phyloP scores from a whole-genome alignment of 2,888 invertebrate species.

The Dicyrtoma fusca region DNA sequence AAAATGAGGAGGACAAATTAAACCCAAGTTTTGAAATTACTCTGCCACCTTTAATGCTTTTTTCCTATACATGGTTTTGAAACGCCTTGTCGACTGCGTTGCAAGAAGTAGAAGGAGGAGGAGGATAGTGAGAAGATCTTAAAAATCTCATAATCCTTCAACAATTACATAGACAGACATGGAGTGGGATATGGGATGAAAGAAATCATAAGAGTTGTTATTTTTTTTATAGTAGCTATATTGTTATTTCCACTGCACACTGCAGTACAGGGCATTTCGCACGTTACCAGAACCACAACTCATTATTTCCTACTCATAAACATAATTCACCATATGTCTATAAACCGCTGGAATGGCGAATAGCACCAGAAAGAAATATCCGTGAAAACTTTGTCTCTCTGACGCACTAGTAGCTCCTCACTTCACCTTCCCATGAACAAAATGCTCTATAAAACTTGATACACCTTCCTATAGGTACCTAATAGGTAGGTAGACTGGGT shows the following conservation, averaged over 20 bases:
- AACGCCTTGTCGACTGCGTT: no score
- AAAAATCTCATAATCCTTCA: constrained; percentile 1
- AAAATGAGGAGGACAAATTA: constrained; percentile 31
- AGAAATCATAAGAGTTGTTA: not conserved
- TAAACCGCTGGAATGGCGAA: constrained; percentile 34
- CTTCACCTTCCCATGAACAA: no score
- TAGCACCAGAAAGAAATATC: not conserved
- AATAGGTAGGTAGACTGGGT: not conserved
- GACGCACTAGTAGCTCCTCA: not conserved
- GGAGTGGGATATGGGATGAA: not conserved
- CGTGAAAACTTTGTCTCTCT: not conserved
- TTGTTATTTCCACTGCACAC: not conserved
- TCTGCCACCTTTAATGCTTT: constrained; percentile 21
- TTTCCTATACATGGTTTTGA: no score
- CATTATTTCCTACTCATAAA: constrained; percentile 47
- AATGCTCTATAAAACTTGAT: no score
- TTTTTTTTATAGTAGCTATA: not conserved
- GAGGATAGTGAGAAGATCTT: constrained; percentile 10
- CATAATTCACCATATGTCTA: constrained; percentile 44
- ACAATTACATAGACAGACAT: not conserved
- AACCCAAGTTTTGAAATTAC: constrained; percentile 17
- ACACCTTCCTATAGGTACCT: no score
- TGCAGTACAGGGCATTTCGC: constrained; percentile 16
- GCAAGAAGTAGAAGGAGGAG: not conserved
- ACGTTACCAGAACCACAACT: constrained; percentile 41